A percentile compares a stretch with the other conserved stretches of the same genome.
These are phyloP conservation scores for Irena cyanogastra DNA, from an alignment of 2,113 vertebrate genomes.

Conservation along the genomic window DNA sequence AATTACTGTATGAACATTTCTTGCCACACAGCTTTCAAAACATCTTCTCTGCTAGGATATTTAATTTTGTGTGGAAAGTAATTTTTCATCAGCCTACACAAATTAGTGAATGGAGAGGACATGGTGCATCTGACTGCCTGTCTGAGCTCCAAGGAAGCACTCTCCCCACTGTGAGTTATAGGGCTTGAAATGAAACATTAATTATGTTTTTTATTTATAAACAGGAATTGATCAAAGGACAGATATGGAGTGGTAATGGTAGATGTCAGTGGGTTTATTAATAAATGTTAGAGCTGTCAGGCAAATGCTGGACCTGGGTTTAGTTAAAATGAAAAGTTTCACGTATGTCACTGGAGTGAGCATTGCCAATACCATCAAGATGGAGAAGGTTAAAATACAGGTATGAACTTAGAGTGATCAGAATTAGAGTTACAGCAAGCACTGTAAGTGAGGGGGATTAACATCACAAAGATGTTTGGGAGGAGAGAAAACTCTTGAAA, in stretches of 20 bases:
- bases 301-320: not conserved
- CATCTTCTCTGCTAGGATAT: not conserved
- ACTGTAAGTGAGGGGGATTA: not conserved
- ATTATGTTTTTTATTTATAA: not conserved
- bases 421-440: not conserved
- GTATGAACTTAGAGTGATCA: not conserved
- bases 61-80: conserved; percentile 28
- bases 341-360: not conserved
- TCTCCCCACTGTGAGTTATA: not conserved
- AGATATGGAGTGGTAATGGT: not conserved
- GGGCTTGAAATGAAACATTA: not conserved
- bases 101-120: not conserved
- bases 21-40: conserved; percentile 35
- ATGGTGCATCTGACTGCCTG: not conserved
- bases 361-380: not conserved
- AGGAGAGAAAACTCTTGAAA: not conserved
- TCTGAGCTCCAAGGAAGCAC: not conserved
- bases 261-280: not conserved
- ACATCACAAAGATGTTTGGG: not conserved
- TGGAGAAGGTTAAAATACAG: not conserved
- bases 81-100: conserved; percentile 41
- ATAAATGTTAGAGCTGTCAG: not conserved
- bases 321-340: not conserved
- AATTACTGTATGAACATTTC: conserved; percentile 16
- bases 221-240: not conserved